These are phyloP conservation scores for Plectrocnemia conspersa DNA, from an alignment of 1,140 invertebrate genomes.

Conservation along the genomic window DNA sequence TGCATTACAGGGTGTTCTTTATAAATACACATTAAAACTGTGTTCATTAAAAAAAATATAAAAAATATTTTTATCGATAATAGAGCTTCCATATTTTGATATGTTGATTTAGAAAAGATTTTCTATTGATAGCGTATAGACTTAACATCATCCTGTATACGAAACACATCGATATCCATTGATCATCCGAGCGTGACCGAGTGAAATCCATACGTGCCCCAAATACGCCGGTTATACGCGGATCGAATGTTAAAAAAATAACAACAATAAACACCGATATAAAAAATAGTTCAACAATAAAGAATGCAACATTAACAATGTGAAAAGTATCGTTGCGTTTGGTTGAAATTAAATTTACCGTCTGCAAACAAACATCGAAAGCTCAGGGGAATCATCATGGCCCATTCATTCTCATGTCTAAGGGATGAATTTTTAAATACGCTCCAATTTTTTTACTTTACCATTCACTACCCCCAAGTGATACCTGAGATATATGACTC, in stretches of 20 bases:
- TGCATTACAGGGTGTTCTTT: constrained; percentile 15
- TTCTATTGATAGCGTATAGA: too few species aligned
- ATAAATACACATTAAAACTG: constrained; percentile 8
- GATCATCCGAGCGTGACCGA: constrained; percentile 35
- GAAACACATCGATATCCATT: constrained; percentile 33
- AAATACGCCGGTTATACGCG: constrained; percentile 27
- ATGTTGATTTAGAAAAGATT: too few species aligned
- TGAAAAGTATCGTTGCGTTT: constrained; percentile 31
- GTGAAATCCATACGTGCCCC: constrained; percentile 23
- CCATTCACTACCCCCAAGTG: constrained; percentile 8
- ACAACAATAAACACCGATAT: constrained; percentile 33
- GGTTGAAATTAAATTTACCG: constrained; percentile 30
- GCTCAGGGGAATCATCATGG: not conserved
- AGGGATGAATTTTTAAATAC: constrained; percentile 33
- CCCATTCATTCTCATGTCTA: constrained; percentile 7
- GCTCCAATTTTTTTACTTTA: constrained; percentile 15
- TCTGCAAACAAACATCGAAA: constrained; percentile 29
- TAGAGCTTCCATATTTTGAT: too few species aligned
- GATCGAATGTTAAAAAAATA: constrained; percentile 24
- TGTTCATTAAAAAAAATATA: too few species aligned
- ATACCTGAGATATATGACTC: constrained; percentile 13
- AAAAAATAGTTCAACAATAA: constrained; percentile 21
- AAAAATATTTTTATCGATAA: too few species aligned
- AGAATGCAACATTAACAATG: constrained; percentile 27
- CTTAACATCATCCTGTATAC: constrained; percentile 6